Evolutionary conservation across 2,888 invertebrate genomes (phyloP), one percentile per base, ranked within the genome.

Genomic region (Bugula neritina): DNA sequence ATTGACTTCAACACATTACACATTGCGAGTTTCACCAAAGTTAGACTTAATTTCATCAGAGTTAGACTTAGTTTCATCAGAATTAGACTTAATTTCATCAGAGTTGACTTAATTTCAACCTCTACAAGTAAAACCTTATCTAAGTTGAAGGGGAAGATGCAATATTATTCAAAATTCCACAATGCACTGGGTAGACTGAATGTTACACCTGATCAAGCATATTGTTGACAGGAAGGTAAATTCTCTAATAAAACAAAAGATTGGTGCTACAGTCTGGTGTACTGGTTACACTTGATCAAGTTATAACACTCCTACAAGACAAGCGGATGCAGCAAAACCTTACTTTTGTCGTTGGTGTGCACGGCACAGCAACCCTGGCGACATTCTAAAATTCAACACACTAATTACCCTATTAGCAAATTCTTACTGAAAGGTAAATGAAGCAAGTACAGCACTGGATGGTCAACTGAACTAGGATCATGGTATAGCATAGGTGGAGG

Each of bases 301-400:
- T 43, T 43, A 5, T 10, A 43, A 5, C 10, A 43, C 43, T 17
- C 43, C 43, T 17, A 43, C 43, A 43, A 10, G 43, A 43, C 17
- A 43, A 43, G 43, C 43, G 17, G 5, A 17, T 17, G 43, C 43
- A 17, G 43, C 43, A 10, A 43, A 17, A 5, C 17, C 63, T 10
- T 63, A 63, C 63, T 63, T 63, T 63, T 2, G 63, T 63, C 3
- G 63, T 63, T 29, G 63, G 63, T 63, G 63, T 63, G 34, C 63
- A 63, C n/a, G 31, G 31, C 5, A 63, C 63, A 13, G 63, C 27
- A 5, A 63, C 34, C 3, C 31, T 34, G 29, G 63, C 27, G 31
- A 63, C 34, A 17, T 10, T 34, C 63, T 63, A 63, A 63, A 63
- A 63, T 63, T 63, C 29, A 63, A 63, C 2, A 31, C 10, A 31